phyloP scores from a whole-genome alignment of 2,888 invertebrate species.

The Nomada ruficornis region DNA sequence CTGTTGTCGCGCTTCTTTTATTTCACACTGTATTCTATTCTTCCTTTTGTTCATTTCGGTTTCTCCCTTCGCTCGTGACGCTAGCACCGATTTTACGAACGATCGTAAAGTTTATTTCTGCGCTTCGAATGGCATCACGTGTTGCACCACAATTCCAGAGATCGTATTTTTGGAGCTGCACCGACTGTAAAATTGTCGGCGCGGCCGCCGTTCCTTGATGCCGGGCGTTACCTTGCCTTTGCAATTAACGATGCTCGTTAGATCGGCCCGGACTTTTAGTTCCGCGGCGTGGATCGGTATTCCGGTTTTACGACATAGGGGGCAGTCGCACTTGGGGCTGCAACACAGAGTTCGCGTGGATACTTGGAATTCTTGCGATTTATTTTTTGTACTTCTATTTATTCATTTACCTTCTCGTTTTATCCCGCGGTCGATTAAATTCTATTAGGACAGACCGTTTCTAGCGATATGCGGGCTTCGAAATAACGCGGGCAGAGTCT shows the following conservation, averaged over 20 bases:
- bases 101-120: constrained; percentile 39
- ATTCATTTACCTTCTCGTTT: too few relatives aligned
- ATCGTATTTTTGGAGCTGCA: constrained; percentile 5
- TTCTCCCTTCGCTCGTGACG: neutral
- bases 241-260: neutral
- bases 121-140: neutral
- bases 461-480: too few relatives aligned
- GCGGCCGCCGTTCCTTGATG: neutral
- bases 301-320: too few relatives aligned
- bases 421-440: too few relatives aligned
- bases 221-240: neutral
- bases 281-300: neutral
- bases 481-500: too few relatives aligned
- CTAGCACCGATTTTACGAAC: neutral
- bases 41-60: too few relatives aligned
- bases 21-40: fast-evolving
- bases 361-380: too few relatives aligned
- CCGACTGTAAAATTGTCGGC: neutral
- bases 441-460: too few relatives aligned
- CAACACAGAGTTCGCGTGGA: too few relatives aligned
- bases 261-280: neutral
- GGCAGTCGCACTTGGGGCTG: too few relatives aligned
- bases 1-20: too few relatives aligned
- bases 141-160: neutral
- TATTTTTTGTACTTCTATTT: too few relatives aligned